phyloP scores from a whole-genome alignment of 2,113 vertebrate species.

The Turnix velox region DNA sequence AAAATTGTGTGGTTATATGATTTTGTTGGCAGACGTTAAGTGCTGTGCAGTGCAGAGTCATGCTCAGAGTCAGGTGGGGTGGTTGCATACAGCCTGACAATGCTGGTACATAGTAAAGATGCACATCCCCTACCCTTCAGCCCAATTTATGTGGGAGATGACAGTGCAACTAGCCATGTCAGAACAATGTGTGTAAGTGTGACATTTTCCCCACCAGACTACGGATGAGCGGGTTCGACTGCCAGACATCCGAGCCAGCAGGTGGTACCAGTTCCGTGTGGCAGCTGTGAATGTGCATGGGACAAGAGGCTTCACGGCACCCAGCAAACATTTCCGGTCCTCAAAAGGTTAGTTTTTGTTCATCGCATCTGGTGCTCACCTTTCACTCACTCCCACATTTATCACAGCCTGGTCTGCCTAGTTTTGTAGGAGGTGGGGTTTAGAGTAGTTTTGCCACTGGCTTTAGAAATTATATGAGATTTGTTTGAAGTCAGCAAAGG shows the following conservation, averaged over 20 bases:
- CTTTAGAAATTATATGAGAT: not conserved
- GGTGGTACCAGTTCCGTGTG: slow-evolving; percentile 98
- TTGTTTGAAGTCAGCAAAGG: not conserved
- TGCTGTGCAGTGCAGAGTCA: not conserved
- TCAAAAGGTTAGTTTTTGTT: slow-evolving; percentile 81
- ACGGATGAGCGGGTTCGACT: slow-evolving; percentile 86
- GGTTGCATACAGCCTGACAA: not conserved
- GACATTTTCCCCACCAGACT: slow-evolving; percentile 77
- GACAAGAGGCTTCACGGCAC: slow-evolving; percentile 93
- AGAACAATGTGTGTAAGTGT: not conserved
- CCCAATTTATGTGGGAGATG: not conserved
- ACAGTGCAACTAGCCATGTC: fast-evolving
- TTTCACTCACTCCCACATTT: not conserved
- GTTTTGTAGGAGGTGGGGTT: slow-evolving; percentile 6
- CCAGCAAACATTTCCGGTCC: slow-evolving; percentile 96
- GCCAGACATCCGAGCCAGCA: slow-evolving; percentile 82
- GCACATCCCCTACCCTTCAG: not conserved
- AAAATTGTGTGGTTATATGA: not conserved
- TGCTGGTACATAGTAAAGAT: not conserved
- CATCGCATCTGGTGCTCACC: not conserved
- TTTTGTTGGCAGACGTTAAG: not conserved
- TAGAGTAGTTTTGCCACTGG: not conserved
- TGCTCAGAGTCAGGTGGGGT: not conserved
- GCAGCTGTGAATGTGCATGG: slow-evolving; percentile 93
- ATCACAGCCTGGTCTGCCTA: not conserved